Percentiles rank a stretch among this genome's conserved stretches.
phyloP scores from a whole-genome alignment of 2,113 vertebrate genomes.

The Erpornis zantholeuca region DNA sequence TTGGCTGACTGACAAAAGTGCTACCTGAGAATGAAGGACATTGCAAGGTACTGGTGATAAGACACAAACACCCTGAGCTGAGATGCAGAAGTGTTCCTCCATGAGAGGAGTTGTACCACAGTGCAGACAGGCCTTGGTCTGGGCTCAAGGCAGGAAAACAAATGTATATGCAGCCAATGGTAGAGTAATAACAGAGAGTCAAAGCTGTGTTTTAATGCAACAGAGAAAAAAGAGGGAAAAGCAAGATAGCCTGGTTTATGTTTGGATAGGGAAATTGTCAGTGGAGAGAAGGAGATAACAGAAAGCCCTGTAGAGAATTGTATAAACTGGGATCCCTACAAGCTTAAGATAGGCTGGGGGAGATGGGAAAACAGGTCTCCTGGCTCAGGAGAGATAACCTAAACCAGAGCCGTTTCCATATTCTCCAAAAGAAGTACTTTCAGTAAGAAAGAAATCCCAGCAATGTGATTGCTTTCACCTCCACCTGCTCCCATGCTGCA shows the following conservation, averaged over 20 bases:
- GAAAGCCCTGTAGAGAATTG: neutral
- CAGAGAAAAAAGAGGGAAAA: neutral
- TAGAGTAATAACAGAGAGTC: neutral
- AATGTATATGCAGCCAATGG: neutral
- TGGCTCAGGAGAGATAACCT: neutral
- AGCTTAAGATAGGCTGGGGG: neutral
- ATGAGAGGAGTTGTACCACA: fast-evolving
- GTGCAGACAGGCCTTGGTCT: neutral
- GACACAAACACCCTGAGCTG: neutral
- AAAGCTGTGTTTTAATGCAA: neutral
- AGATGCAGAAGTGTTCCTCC: neutral
- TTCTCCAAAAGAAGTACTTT: neutral
- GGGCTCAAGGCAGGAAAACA: neutral
- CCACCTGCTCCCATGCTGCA: neutral
- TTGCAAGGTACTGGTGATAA: neutral
- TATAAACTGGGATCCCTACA: neutral
- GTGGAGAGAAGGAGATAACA: neutral
- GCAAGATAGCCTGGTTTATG: neutral
- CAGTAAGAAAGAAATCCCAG: neutral
- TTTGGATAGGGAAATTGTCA: neutral
- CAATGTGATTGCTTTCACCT: neutral
- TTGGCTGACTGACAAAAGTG: neutral
- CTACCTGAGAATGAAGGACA: neutral
- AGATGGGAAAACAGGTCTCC: neutral
- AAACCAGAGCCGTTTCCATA: neutral